Conservation (phyloP, 2,113 vertebrate genomes). For the Corvus cornix region DNA sequence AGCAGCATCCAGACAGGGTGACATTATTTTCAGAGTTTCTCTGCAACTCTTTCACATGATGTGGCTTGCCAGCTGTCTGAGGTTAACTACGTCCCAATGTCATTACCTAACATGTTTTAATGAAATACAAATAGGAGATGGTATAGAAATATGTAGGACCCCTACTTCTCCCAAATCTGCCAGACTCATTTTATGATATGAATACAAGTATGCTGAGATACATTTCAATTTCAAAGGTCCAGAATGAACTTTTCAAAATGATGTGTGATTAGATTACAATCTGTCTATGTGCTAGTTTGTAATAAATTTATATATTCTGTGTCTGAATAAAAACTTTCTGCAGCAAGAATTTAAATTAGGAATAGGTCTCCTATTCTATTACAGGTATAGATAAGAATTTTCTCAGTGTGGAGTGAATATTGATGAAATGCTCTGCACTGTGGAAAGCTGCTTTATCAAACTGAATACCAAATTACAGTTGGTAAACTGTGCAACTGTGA, state of each 20-base stretch:
- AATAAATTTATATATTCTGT: slow-evolving; percentile 24
- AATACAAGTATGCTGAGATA: background rate
- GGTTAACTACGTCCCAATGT: background rate
- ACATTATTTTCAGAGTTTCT: background rate
- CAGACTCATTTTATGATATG: background rate
- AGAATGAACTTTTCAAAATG: background rate
- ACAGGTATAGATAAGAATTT: slow-evolving; percentile 35
- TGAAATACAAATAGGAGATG: background rate
- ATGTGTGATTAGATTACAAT: slow-evolving; percentile 43
- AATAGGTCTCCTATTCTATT: slow-evolving; percentile 1
- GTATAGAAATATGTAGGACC: background rate
- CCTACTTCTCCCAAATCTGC: background rate
- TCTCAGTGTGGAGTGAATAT: slow-evolving; percentile 10
- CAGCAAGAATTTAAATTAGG: slow-evolving; percentile 11
- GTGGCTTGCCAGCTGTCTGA: slow-evolving; percentile 14
- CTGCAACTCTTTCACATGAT: background rate
- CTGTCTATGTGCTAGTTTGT: slow-evolving; percentile 7
- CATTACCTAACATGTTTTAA: slow-evolving; percentile 3
- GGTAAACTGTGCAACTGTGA: background rate
- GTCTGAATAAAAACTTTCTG: slow-evolving; percentile 28
- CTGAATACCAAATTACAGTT: background rate
- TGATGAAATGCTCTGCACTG: slow-evolving; percentile 28
- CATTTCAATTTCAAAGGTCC: slow-evolving; percentile 23
- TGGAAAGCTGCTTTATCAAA: slow-evolving; percentile 35
- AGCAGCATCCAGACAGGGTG: slow-evolving; percentile 12